Base-by-base conservation (phyloP, 2,888 invertebrate genomes). In the Athrips mouffetella region DNA sequence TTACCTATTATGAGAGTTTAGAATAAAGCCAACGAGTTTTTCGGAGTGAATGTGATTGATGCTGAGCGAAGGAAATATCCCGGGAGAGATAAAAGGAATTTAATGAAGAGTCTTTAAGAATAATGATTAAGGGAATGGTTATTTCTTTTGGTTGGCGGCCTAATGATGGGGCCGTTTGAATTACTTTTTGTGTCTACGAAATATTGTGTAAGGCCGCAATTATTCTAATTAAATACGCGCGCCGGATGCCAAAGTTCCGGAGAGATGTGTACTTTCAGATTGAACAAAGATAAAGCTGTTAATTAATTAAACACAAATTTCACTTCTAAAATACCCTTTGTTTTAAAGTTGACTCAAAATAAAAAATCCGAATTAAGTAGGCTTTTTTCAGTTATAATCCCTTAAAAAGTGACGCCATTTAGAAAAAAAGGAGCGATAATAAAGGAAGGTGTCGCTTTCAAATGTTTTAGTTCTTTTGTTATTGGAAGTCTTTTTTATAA, bases 1-100 rank as follows among this genome's bases (percentile, higher is more conserved):
- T 87, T 87, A 87, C 86, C 87, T 87, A 87, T 87, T 88, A 88
- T 85, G 86, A 86, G 87, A 87, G 84, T 88, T 88, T 86, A 87
- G 85, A 87, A 87, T 87, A 84, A 87, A 85, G 85, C 85, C 85
- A 86, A 85, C 81, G 84, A 87, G 85, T 86, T 87, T 87, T 87
- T 87, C 79, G 77, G 70, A 86, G 80, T 83, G 84, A 85, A 86
- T 87, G 85, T 88, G 88, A 88, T 88, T 88, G 88, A 88, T 88
- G 86, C 85, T 76, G 68, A 79, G 70, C 76, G 74, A 77, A 85
- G 82, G 80, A 86, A 87, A 87, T 85, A 86, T 85, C 87, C 82
- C 76, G 78, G 72, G 80, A 85, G 81, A 88, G 85, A 87, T 86
- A 86, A 87, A 87, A 87, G 85, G 87, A 88, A 84, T 87, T 86